Evolutionary conservation across 1,140 invertebrate genomes (phyloP).

Genomic region (Pentalonia nigronervosa): DNA sequence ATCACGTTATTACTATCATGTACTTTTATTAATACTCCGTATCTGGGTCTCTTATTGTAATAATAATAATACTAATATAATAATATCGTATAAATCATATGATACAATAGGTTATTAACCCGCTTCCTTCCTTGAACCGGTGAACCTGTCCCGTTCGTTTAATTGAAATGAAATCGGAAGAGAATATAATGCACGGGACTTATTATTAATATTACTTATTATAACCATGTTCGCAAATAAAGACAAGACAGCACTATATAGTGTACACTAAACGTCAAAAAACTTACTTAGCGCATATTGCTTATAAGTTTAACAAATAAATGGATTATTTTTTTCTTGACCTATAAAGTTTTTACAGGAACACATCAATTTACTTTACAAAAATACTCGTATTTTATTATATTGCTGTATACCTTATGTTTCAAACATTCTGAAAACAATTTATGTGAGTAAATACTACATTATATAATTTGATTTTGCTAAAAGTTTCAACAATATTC

Average conservation of each 20-base stretch:
- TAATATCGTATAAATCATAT: neutral
- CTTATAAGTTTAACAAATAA: neutral
- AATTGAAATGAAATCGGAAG: neutral
- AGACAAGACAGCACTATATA: neutral
- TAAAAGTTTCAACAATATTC: neutral
- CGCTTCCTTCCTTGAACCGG: neutral
- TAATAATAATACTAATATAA: neutral
- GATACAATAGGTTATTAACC: slow-evolving; percentile 2
- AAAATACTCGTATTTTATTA: neutral
- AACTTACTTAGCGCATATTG: neutral
- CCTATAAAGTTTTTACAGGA: neutral
- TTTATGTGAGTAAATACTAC: neutral
- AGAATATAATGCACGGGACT: neutral
- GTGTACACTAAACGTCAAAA: neutral
- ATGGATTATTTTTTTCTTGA: neutral
- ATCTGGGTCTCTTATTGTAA: neutral
- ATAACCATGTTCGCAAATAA: neutral
- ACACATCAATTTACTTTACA: neutral
- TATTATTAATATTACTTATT: neutral
- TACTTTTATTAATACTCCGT: neutral
- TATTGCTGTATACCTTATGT: neutral
- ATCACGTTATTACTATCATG: neutral
- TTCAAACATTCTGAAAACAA: neutral
- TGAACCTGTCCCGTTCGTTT: neutral
- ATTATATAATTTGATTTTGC: neutral